A percentile compares a stretch with the other conserved stretches of the same genome.
phyloP scores from a whole-genome alignment of 2,113 vertebrate species.

The Mustelus asterias region DNA sequence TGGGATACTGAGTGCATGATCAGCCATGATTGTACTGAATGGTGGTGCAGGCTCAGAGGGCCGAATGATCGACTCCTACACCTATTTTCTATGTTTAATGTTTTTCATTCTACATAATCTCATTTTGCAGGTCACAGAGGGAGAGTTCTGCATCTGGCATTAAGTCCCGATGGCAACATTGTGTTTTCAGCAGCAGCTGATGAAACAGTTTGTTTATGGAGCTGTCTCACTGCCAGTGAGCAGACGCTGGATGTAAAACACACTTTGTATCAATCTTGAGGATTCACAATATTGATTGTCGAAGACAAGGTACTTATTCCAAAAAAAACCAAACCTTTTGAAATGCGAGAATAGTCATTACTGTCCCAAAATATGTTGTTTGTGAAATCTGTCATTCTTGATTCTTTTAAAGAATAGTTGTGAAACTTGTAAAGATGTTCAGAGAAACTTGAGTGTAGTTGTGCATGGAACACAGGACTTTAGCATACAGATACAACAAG shows the following conservation, averaged over 20 bases:
- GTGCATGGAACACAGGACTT: neutral
- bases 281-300: neutral
- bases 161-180: conserved; percentile 50
- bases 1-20: too few species aligned
- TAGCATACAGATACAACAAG: neutral
- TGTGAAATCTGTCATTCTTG: neutral
- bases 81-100: too few species aligned
- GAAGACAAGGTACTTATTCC: neutral
- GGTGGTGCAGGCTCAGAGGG: too few species aligned
- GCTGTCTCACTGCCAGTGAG: neutral
- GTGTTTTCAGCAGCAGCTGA: conserved; percentile 59
- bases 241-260: neutral
- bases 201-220: conserved; percentile 58
- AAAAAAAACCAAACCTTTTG: neutral
- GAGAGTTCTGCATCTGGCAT: conserved; percentile 57
- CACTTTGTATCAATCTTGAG: neutral
- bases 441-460: neutral
- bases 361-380: neutral
- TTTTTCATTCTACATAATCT: neutral
- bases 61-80: too few species aligned
- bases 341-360: neutral
- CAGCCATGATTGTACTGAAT: too few species aligned
- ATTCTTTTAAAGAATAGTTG: neutral
- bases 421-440: neutral
- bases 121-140: conserved; percentile 54